Percentiles rank a stretch among this genome's conserved stretches.
Evolutionary conservation across 2,888 invertebrate genomes (phyloP).

Genomic region (Neocrepidodera transversa): DNA sequence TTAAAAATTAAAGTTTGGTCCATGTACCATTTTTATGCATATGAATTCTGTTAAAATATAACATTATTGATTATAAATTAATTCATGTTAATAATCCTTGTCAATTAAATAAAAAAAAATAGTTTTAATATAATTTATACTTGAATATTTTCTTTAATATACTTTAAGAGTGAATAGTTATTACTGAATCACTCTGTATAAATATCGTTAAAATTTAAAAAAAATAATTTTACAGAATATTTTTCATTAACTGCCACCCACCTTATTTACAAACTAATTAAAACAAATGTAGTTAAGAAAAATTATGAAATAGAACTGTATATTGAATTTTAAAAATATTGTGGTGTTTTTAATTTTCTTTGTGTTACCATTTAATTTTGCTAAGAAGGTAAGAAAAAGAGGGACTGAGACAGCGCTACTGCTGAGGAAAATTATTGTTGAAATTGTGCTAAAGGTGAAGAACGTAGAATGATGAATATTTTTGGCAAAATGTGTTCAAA

Average conservation of each 20-base stretch:
- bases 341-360: slow-evolving; percentile 26
- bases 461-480: slow-evolving; percentile 25
- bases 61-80: no score
- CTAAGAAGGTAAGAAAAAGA: slow-evolving; percentile 29
- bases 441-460: slow-evolving; percentile 20
- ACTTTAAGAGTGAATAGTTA: no score
- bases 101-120: no score
- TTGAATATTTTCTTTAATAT: no score
- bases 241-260: neutral
- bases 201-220: no score
- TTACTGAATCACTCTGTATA: no score
- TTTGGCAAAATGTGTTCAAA: slow-evolving; percentile 3
- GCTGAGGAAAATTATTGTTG: slow-evolving; percentile 27
- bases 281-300: slow-evolving; percentile 31
- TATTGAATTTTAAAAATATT: slow-evolving; percentile 34
- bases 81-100: no score
- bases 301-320: slow-evolving; percentile 28
- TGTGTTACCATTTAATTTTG: slow-evolving; percentile 31
- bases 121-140: no score
- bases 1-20: no score
- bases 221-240: no score
- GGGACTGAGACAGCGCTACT: slow-evolving; percentile 32
- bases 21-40: no score
- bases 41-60: no score
- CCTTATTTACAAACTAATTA: slow-evolving; percentile 20